phyloP scores from a whole-genome alignment of 1,140 invertebrate species.

The Leptestheria dahalacensis region DNA sequence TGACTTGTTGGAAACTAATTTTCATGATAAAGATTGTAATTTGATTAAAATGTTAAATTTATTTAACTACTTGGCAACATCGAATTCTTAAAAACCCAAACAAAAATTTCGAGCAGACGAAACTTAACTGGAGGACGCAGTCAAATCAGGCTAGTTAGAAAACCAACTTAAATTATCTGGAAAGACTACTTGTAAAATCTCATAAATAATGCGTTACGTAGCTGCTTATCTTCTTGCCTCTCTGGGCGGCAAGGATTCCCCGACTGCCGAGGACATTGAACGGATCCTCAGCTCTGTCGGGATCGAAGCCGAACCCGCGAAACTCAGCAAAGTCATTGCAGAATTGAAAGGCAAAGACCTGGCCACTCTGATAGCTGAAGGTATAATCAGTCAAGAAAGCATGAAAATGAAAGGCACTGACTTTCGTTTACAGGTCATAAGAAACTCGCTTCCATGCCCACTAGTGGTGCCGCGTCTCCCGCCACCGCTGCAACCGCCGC shows the following conservation, averaged over 20 bases:
- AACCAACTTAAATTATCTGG: too few species aligned
- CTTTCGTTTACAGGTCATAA: conserved; percentile 41
- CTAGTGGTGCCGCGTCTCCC: conserved; percentile 44
- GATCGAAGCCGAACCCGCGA: conserved; percentile 76
- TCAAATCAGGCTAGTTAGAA: too few species aligned
- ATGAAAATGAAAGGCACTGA: background rate
- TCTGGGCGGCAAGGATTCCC: conserved; percentile 68
- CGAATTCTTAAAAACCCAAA: too few species aligned
- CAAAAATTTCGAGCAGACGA: too few species aligned
- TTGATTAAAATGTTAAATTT: too few species aligned
- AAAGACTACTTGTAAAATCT: too few species aligned
- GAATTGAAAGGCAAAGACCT: conserved; percentile 79
- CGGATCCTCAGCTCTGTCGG: conserved; percentile 91
- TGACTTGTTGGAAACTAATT: too few species aligned
- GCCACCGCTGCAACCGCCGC: conserved; percentile 41
- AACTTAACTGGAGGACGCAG: too few species aligned
- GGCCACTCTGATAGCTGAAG: conserved; percentile 71
- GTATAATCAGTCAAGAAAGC: conserved; percentile 31
- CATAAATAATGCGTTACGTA: conserved; percentile 94
- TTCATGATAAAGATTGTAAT: too few species aligned
- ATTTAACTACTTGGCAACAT: too few species aligned
- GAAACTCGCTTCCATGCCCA: conserved; percentile 62
- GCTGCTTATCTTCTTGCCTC: conserved; percentile 90
- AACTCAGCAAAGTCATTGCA: conserved; percentile 66
- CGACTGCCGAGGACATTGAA: conserved; percentile 66